Evolutionary conservation across 1,140 invertebrate genomes (phyloP).

Genomic region (Plutomurus gul): DNA sequence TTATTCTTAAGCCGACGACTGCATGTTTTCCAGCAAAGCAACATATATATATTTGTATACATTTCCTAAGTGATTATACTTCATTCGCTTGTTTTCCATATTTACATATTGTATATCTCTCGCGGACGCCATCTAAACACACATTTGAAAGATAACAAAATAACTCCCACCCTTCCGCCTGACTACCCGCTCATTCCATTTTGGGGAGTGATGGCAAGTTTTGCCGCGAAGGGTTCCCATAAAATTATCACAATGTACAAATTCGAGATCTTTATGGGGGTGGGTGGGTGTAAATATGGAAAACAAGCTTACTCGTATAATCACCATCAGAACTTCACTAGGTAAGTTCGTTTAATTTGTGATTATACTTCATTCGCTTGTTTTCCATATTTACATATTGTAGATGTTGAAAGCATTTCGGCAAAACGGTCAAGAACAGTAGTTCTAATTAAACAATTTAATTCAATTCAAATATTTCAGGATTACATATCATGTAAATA

Average conservation of each 20-base stretch:
- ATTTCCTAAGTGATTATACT: neutral
- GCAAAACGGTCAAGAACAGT: neutral
- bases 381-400: neutral
- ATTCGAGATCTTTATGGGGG: no score
- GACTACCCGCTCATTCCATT: neutral
- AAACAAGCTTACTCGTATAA: no score
- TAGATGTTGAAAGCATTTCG: neutral
- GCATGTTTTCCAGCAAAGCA: neutral
- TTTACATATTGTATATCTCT: neutral
- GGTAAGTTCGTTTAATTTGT: no score
- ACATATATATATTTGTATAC: neutral
- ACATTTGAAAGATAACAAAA: neutral
- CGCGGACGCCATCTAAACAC: neutral
- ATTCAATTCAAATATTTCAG: no score
- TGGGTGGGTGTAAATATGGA: no score
- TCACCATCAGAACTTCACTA: no score
- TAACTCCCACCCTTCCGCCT: neutral
- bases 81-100: neutral
- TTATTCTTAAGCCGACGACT: neutral
- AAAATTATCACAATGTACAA: no score
- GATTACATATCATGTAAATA: neutral
- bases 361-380: neutral
- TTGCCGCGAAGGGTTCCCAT: no score
- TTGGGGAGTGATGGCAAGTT: no score
- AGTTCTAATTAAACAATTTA: no score